Evolutionary conservation across 2,113 vertebrate genomes (phyloP), one percentile per base, ranked within the genome.

Genomic region (Strix aluco): DNA sequence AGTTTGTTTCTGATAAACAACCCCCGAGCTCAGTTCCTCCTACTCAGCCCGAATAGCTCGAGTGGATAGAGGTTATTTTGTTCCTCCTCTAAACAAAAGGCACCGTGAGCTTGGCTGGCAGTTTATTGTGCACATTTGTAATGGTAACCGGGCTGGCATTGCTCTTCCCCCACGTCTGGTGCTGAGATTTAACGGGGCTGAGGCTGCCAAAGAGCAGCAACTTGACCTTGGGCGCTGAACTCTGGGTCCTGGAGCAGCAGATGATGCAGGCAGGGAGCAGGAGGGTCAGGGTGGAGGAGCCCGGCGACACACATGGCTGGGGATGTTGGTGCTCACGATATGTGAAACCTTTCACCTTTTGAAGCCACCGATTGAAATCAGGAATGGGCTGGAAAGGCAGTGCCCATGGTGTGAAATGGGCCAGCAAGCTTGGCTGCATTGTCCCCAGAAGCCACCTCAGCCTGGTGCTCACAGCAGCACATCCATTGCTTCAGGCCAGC

Each of bases 381-480:
- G 84, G 74, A 62, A 49, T 4, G 47, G 59, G 25, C 63, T 47
- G 78, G 19, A 34, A 55, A 25, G 19, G 55, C 19, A 5, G 21
- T 2, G 57, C 47, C 47, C 1, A 0, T 0, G 0, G 49, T 13
- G 54, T 10, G 36, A 34, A 36, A 78, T 2, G 61, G 62, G 38
- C 2, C 54, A 15, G 57, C 0, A 0, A 52, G 32, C 58, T 29
- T 13, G 67, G 34, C 19, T 17, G 3, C 0, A 0, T 22, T 47
- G 69, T 65, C 49, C 69, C 78, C 69, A 77, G 44, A 55, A 58
- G 30, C 62, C 67, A 58, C 72, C 46, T 29, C 32, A 30, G 81
- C 15, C 15, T 10, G n/a, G 65, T 18, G 69, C 38, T 81, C 2
- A 0, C 58, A 20, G 69, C 80, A 65, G 75, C 66, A 57, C 61